Evolutionary conservation across 1,140 invertebrate species (phyloP).

Genomic region (Delia radicum): DNA sequence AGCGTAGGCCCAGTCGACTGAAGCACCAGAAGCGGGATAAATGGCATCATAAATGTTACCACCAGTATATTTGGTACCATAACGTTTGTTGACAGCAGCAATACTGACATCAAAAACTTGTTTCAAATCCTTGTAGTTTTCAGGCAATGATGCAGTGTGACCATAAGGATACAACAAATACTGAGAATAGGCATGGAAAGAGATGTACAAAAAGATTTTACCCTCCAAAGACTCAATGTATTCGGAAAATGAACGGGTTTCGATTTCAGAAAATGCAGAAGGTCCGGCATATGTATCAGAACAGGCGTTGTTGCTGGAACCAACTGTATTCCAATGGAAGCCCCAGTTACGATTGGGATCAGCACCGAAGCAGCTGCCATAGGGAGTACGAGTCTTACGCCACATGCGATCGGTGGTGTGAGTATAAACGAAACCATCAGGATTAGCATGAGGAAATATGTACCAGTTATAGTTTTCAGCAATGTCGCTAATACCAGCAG

Average conservation of each 20-base stretch:
- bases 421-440: conserved; percentile 70
- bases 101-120: conserved; percentile 53
- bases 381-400: conserved; percentile 65
- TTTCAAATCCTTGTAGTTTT: conserved; percentile 40
- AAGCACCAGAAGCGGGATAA: conserved; percentile 60
- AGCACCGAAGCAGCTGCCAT: conserved; percentile 59
- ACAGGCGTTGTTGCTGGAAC: conserved; percentile 62
- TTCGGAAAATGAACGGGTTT: conserved; percentile 58
- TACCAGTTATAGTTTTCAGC: conserved; percentile 70
- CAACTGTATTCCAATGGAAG: conserved; percentile 64
- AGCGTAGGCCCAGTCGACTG: conserved; percentile 74
- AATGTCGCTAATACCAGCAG: conserved; percentile 53
- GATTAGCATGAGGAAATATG: conserved; percentile 70
- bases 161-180: conserved; percentile 57
- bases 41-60: conserved; percentile 60
- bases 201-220: conserved; percentile 56
- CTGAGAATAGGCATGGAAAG: conserved; percentile 59
- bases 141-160: conserved; percentile 43
- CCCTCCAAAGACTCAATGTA: conserved; percentile 51
- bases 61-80: conserved; percentile 58
- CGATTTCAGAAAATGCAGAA: conserved; percentile 64
- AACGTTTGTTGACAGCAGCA: conserved; percentile 51
- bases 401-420: conserved; percentile 62
- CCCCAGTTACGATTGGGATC: conserved; percentile 74
- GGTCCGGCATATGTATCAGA: conserved; percentile 64